A percentile compares a stretch with the other conserved stretches of the same genome.
Conservation (phyloP, 2,113 vertebrate species). For the Poeciliopsis prolifica region DNA sequence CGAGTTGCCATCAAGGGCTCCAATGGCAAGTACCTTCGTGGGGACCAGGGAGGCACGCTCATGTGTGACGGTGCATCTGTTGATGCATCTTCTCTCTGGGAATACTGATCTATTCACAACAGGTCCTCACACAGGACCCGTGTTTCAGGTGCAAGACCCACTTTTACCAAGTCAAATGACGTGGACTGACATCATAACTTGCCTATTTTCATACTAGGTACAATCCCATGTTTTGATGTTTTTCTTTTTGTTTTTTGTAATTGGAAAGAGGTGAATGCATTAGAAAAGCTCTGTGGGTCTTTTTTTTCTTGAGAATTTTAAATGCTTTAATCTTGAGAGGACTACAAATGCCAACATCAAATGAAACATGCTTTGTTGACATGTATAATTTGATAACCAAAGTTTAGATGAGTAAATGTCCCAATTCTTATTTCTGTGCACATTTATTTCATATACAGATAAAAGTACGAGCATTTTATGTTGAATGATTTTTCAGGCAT, state of each 20-base stretch:
- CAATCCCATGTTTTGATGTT: conserved; percentile 17
- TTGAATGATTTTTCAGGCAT: background rate
- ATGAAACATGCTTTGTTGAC: conserved; percentile 17
- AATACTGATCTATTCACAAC: conserved; percentile 81
- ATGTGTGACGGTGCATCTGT: conserved; percentile 84
- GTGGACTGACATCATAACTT: conserved; percentile 43
- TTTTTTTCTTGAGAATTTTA: conserved; percentile 27
- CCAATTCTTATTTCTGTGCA: background rate
- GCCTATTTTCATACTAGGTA: conserved; percentile 54
- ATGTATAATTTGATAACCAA: conserved; percentile 22
- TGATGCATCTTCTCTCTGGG: conserved; percentile 87
- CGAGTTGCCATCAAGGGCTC: conserved; percentile 88
- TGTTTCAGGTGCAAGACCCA: conserved; percentile 30
- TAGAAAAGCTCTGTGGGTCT: conserved; percentile 27
- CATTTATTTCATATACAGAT: conserved; percentile 12
- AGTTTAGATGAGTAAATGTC: background rate
- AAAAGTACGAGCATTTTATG: background rate
- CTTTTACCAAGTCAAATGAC: conserved; percentile 35
- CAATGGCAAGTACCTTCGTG: conserved; percentile 89
- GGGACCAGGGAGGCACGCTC: conserved; percentile 90
- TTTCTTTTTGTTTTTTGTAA: conserved; percentile 8
- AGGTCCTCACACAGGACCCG: conserved; percentile 4
- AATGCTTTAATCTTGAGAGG: conserved; percentile 50
- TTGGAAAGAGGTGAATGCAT: conserved; percentile 37
- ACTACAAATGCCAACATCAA: conserved; percentile 58